Percentiles rank a stretch among this genome's conserved stretches.
These are phyloP conservation scores for Alexandromys fortis DNA, from an alignment of 2,113 vertebrate species.

Conservation along the genomic window DNA sequence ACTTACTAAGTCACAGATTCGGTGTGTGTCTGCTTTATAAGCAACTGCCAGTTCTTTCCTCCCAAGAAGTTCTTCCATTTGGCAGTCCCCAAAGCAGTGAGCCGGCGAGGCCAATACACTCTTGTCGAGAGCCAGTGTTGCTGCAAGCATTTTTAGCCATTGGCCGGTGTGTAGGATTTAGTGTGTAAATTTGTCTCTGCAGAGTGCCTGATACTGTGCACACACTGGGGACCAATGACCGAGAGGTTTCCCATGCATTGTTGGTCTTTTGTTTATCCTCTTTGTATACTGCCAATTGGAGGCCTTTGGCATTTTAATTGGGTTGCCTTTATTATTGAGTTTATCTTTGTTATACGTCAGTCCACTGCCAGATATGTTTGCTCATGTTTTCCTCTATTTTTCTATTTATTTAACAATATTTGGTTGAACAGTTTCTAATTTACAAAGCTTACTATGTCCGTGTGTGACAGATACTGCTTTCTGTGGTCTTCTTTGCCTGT, in stretches of 20 bases:
- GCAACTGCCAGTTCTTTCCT: background rate
- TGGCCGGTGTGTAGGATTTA: background rate
- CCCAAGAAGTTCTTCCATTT: background rate
- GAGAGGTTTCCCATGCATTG: background rate
- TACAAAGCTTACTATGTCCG: background rate
- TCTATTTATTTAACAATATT: background rate
- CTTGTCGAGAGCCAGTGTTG: background rate
- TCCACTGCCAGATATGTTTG: background rate
- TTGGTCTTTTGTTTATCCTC: background rate
- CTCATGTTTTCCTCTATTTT: background rate
- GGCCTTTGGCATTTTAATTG: background rate
- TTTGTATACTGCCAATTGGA: background rate
- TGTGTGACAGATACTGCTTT: slow-evolving; percentile 1
- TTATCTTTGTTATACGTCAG: background rate
- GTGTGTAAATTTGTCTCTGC: background rate
- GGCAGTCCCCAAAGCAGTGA: background rate
- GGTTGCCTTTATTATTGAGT: background rate
- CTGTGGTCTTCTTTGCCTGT: background rate
- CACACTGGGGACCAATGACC: background rate
- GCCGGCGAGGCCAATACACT: background rate
- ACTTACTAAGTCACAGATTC: background rate
- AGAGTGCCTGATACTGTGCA: background rate
- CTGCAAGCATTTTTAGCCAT: background rate
- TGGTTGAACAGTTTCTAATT: background rate
- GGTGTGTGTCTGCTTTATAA: background rate